Percentiles rank a stretch among this genome's conserved stretches.
phyloP scores from a whole-genome alignment of 2,888 invertebrate species.

The Phengaris alcon region DNA sequence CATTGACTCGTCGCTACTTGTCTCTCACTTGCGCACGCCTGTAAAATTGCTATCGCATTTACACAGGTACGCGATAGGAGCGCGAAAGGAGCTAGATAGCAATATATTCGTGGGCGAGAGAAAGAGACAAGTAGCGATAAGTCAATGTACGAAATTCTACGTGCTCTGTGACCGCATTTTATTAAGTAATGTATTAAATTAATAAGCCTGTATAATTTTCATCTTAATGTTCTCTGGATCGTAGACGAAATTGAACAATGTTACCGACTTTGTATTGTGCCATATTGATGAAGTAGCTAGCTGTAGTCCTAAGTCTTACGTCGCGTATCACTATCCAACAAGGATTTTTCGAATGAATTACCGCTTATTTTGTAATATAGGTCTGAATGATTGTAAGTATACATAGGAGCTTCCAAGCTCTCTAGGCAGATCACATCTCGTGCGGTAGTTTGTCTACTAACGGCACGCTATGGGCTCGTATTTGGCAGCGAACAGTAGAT shows the following conservation, averaged over 20 bases:
- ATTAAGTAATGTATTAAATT: neutral
- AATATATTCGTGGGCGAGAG: too few species aligned
- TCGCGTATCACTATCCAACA: conserved; percentile 12
- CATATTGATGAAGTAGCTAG: conserved; percentile 21
- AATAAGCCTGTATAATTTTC: neutral
- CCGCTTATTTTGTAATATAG: conserved; percentile 26
- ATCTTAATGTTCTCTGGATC: conserved; percentile 7
- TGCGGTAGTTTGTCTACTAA: conserved; percentile 31
- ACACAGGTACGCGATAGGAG: too few species aligned
- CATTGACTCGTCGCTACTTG: too few species aligned
- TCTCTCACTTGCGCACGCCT: too few species aligned
- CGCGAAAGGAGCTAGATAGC: too few species aligned
- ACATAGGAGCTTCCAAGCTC: conserved; percentile 32
- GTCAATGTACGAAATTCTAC: too few species aligned
- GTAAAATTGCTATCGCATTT: too few species aligned
- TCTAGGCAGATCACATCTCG: conserved; percentile 30
- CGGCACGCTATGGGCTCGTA: conserved; percentile 41
- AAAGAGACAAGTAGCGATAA: too few species aligned
- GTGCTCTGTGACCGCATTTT: too few species aligned
- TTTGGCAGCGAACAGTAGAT: conserved; percentile 45
- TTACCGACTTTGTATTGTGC: conserved; percentile 25
- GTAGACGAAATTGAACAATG: conserved; percentile 13
- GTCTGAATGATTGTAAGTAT: conserved; percentile 30
- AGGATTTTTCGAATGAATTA: conserved; percentile 18
- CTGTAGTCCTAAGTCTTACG: conserved; percentile 24